Percentiles rank a stretch among this genome's conserved stretches.
These are phyloP conservation scores for Gobio occitaniae DNA, from an alignment of 2,797 vertebrate genomes.

Conservation along the genomic window DNA sequence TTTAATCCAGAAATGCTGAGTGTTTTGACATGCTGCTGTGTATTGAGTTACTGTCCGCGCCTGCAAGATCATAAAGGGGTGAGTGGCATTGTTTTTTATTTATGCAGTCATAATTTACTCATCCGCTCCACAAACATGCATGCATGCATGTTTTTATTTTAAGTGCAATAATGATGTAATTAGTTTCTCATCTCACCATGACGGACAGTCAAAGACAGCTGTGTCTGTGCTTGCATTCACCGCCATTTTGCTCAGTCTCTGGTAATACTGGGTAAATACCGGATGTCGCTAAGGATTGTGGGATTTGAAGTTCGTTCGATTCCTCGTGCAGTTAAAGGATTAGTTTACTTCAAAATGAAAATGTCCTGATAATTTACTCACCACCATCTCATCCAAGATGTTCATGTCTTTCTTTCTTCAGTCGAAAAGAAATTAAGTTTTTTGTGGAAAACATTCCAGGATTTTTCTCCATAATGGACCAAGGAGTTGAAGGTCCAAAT, in stretches of 20 bases:
- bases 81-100: neutral
- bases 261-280: constrained; percentile 74
- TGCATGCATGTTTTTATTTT: neutral
- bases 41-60: neutral
- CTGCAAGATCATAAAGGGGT: neutral
- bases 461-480: no score
- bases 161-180: neutral
- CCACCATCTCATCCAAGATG: no score
- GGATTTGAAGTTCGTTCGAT: constrained; percentile 48
- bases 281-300: constrained; percentile 41
- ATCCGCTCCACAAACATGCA: neutral
- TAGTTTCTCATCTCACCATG: constrained; percentile 76
- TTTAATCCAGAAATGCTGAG: neutral
- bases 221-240: constrained; percentile 76
- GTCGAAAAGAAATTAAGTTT: no score
- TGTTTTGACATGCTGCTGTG: neutral
- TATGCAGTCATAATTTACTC: neutral
- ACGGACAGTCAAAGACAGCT: constrained; percentile 81
- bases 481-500: no score
- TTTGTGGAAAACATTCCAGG: no score
- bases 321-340: neutral
- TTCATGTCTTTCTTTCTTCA: no score
- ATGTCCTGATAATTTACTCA: no score
- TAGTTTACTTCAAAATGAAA: no score
- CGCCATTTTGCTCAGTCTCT: constrained; percentile 77